Conservation (phyloP, 2,113 vertebrate genomes). For the Triplophysa tibetana region DNA sequence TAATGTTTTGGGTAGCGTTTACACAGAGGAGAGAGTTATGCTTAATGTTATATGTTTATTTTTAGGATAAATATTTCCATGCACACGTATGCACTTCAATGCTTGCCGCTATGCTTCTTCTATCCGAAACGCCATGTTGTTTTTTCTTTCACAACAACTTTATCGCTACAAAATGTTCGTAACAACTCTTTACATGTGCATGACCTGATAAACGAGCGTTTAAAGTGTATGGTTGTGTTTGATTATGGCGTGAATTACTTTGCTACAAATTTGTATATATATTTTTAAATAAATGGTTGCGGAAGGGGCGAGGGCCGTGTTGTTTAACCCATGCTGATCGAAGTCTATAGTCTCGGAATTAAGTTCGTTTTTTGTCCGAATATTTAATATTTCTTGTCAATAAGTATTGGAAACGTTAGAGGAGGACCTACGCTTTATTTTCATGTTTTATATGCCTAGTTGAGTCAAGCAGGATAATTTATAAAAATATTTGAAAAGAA, state of each 20-base stretch:
- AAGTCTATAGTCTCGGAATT: conserved; percentile 67
- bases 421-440: conserved; percentile 74
- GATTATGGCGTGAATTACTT: conserved; percentile 37
- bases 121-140: conserved; percentile 85
- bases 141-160: conserved; percentile 62
- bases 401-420: conserved; percentile 56
- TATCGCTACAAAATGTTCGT: conserved; percentile 57
- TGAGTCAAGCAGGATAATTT: conserved; percentile 77
- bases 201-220: conserved; percentile 52
- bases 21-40: conserved; percentile 38
- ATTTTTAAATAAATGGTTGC: conserved; percentile 66
- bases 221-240: conserved; percentile 35
- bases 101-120: conserved; percentile 65
- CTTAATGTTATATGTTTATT: conserved; percentile 68
- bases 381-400: conserved; percentile 4
- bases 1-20: background rate
- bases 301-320: conserved; percentile 77
- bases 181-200: conserved; percentile 61
- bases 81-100: conserved; percentile 80
- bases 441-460: conserved; percentile 69
- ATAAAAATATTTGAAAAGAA: conserved; percentile 82
- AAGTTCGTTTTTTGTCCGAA: conserved; percentile 61
- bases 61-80: conserved; percentile 75
- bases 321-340: conserved; percentile 56
- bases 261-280: conserved; percentile 58